Conservation (phyloP, 2,888 invertebrate species). For the Ophonus ardosiacus region DNA sequence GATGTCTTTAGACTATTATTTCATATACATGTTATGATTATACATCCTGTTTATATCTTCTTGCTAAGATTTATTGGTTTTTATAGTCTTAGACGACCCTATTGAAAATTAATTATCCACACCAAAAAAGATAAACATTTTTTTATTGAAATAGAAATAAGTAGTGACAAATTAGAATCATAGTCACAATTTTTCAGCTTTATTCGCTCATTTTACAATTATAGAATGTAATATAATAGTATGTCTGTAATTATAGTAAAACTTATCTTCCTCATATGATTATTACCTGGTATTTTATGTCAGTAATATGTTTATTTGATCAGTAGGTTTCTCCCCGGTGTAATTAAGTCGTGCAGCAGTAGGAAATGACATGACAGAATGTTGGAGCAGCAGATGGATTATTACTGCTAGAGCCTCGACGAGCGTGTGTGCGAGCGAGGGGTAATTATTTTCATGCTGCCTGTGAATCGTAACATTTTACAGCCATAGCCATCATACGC, state of each 20-base stretch:
- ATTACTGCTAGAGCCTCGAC: conserved; percentile 5
- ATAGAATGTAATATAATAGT: not conserved
- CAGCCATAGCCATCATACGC: conserved; percentile 7
- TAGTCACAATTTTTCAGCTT: too few relatives aligned
- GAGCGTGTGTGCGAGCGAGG: conserved; percentile 1
- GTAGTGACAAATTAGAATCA: too few relatives aligned
- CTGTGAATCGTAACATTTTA: conserved; percentile 32
- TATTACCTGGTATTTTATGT: not conserved
- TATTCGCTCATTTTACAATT: not conserved
- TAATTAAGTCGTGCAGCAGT: conserved; percentile 32
- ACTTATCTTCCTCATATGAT: not conserved
- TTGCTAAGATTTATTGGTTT: too few relatives aligned
- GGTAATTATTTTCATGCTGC: conserved; percentile 34
- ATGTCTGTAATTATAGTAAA: not conserved
- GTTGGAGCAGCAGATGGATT: conserved; percentile 22
- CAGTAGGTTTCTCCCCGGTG: not conserved
- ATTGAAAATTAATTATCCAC: too few relatives aligned
- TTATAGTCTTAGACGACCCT: too few relatives aligned
- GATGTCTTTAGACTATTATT: too few relatives aligned
- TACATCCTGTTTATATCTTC: too few relatives aligned
- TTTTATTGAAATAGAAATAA: too few relatives aligned
- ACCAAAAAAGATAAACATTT: too few relatives aligned
- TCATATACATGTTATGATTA: too few relatives aligned
- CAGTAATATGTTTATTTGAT: conserved; percentile 33
- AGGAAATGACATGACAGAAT: conserved; percentile 29